Evolutionary conservation across 2,888 invertebrate genomes (phyloP).

Genomic region (Sepioteuthis lessoniana): DNA sequence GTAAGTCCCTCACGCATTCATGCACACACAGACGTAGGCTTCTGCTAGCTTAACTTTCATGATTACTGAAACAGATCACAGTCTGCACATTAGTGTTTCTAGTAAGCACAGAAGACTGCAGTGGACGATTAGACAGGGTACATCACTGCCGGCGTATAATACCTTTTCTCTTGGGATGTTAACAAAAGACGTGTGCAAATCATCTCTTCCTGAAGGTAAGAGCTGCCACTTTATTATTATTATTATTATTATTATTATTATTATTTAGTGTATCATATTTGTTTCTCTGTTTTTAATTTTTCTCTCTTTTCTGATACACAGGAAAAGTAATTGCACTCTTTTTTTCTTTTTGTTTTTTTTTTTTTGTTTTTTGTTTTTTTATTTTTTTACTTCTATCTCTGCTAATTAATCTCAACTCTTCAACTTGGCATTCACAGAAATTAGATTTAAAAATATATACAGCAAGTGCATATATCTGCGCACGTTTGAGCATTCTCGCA

Average conservation of each 20-base stretch:
- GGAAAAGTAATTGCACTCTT: too few species aligned
- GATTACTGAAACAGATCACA: background rate
- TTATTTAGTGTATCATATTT: background rate
- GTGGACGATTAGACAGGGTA: conserved; percentile 33
- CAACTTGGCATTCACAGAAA: too few species aligned
- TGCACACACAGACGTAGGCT: background rate
- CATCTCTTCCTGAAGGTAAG: conserved; percentile 20
- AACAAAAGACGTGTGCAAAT: background rate
- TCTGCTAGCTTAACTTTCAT: background rate
- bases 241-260: background rate
- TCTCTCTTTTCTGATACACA: too few species aligned
- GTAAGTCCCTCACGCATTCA: background rate
- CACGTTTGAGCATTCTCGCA: background rate
- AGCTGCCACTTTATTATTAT: background rate
- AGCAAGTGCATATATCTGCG: background rate
- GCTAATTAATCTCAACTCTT: too few species aligned
- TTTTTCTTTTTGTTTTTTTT: too few species aligned
- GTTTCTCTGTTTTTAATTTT: too few species aligned
- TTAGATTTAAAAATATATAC: background rate
- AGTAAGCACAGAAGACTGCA: background rate
- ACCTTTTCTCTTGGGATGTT: background rate
- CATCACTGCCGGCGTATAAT: conserved; percentile 4
- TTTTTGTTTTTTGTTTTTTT: too few species aligned
- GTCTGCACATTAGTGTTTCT: background rate
- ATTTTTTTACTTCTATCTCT: too few species aligned